A percentile compares a stretch with the other conserved stretches of the same genome.
Evolutionary conservation across 53 echinoderm and acorn worm species (phyloP).

Genomic region (Arbacia lixula): DNA sequence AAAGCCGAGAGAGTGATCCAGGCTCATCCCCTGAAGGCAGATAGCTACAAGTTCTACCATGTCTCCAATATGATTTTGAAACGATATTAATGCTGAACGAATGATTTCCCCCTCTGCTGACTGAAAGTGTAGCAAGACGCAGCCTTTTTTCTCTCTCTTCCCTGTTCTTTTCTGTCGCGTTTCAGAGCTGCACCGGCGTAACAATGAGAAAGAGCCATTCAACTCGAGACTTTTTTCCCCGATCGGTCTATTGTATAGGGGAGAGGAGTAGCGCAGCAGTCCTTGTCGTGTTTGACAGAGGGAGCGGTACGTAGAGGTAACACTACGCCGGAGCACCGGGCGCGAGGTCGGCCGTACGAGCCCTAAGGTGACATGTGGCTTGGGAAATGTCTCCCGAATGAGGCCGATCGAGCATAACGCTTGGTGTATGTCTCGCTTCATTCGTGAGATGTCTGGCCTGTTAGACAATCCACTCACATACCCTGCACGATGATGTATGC

Average conservation of each 20-base stretch:
- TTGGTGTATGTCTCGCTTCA: slow-evolving; percentile 40
- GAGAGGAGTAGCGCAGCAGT: too few relatives aligned
- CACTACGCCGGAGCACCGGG: slow-evolving; percentile 42
- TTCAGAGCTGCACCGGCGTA: too few relatives aligned
- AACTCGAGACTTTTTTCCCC: too few relatives aligned
- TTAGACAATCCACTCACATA: slow-evolving; percentile 16
- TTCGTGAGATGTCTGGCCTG: slow-evolving; percentile 32
- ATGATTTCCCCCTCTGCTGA: slow-evolving; percentile 25
- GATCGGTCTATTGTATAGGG: too few relatives aligned
- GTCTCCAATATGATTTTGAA: slow-evolving; percentile 33
- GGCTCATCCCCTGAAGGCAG: slow-evolving; percentile 29
- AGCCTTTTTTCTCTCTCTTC: too few relatives aligned
- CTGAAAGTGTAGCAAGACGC: slow-evolving; percentile 9
- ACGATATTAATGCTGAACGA: slow-evolving; percentile 36
- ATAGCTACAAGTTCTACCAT: slow-evolving; percentile 22
- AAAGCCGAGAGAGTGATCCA: slow-evolving; percentile 6
- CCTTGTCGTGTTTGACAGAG: too few relatives aligned
- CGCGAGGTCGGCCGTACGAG: slow-evolving; percentile 31
- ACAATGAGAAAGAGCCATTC: slow-evolving; percentile 39
- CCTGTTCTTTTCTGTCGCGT: too few relatives aligned
- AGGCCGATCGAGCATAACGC: slow-evolving; percentile 24
- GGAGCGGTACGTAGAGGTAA: slow-evolving; percentile 3
- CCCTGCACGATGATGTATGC: too few relatives aligned
- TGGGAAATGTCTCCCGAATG: slow-evolving; percentile 42
- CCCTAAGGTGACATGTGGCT: slow-evolving; percentile 31